Evolutionary conservation across 2,797 vertebrate species (phyloP).

Genomic region (Otolemur crassicaudatus): DNA sequence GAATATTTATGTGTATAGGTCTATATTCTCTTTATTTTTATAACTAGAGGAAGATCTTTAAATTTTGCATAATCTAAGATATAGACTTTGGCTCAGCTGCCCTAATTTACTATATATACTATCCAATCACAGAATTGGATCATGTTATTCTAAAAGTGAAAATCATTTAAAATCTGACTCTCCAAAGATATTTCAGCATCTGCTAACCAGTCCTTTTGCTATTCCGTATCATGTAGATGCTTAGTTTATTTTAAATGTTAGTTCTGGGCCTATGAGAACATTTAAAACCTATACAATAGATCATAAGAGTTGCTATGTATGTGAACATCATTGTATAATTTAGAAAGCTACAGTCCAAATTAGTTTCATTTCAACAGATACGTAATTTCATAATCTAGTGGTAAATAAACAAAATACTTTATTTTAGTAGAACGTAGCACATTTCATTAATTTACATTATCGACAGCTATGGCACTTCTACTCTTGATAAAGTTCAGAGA

Average conservation of each 20-base stretch:
- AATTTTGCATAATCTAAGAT: neutral
- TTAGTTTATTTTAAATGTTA: neutral
- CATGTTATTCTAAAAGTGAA: neutral
- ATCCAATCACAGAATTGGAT: neutral
- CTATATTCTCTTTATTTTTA: neutral
- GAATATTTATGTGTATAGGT: neutral
- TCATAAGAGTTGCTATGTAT: neutral
- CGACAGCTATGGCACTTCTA: neutral
- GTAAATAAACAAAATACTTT: neutral
- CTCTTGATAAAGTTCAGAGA: neutral
- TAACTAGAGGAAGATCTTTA: neutral
- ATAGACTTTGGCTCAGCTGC: neutral
- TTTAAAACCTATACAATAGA: neutral
- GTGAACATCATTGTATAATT: neutral
- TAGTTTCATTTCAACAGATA: neutral
- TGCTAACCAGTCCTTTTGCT: neutral
- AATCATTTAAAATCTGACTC: neutral
- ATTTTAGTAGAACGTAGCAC: neutral
- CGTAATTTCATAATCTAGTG: neutral
- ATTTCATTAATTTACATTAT: neutral
- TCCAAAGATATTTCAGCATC: neutral
- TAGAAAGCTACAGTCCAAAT: neutral
- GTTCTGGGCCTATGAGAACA: neutral
- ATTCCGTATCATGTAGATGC: neutral
- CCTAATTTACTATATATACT: neutral